Evolutionary conservation across 2,888 invertebrate genomes (phyloP).

Genomic region (Zootermopsis nevadensis): DNA sequence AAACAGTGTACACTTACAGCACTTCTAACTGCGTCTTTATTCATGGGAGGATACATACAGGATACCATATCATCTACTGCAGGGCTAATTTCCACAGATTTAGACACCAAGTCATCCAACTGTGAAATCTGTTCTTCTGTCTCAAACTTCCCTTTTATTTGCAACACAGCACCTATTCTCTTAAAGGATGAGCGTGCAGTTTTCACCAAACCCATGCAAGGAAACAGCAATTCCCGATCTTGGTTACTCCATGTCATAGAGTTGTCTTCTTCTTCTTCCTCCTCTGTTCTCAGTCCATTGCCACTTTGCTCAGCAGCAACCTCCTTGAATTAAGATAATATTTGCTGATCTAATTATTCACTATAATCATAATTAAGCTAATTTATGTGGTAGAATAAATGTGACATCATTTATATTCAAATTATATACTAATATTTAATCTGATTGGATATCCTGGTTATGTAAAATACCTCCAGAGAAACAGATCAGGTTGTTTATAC

Average conservation of each 20-base stretch:
- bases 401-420: too few relatives aligned
- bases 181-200: slow-evolving; percentile 51
- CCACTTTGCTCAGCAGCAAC: slow-evolving; percentile 14
- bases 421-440: too few relatives aligned
- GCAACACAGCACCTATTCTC: slow-evolving; percentile 39
- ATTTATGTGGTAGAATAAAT: too few relatives aligned
- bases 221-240: slow-evolving; percentile 51
- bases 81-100: slow-evolving; percentile 50
- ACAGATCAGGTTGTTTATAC: too few relatives aligned
- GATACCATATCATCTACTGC: slow-evolving; percentile 53
- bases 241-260: slow-evolving; percentile 49
- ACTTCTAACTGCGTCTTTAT: slow-evolving; percentile 46
- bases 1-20: slow-evolving; percentile 46
- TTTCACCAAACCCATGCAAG: slow-evolving; percentile 53
- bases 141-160: slow-evolving; percentile 45
- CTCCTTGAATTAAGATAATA: slow-evolving; percentile 17
- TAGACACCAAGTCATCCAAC: slow-evolving; percentile 49
- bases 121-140: slow-evolving; percentile 50
- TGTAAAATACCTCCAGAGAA: too few relatives aligned
- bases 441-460: too few relatives aligned
- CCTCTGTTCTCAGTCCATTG: slow-evolving; percentile 25
- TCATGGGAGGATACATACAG: slow-evolving; percentile 53
- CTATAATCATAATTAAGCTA: too few relatives aligned
- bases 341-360: too few relatives aligned
- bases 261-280: slow-evolving; percentile 47